A percentile compares a stretch with the other conserved stretches of the same genome.
Conservation (phyloP, 2,113 vertebrate species). For the Labeo catla region DNA sequence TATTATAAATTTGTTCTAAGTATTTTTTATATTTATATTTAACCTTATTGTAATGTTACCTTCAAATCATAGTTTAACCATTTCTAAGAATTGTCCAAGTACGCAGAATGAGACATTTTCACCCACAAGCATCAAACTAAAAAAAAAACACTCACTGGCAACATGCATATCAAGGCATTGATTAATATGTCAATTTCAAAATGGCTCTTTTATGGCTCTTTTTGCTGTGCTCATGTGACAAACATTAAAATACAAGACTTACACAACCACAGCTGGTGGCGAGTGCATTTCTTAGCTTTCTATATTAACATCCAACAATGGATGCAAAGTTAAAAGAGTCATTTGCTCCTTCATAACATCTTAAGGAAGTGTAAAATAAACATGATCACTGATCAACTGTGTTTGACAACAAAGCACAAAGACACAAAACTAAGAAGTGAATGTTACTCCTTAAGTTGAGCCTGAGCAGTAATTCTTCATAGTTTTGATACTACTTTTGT, state of each 20-base stretch:
- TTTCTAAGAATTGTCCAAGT: neutral
- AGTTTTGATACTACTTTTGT: neutral
- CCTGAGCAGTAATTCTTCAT: constrained; percentile 20
- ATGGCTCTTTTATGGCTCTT: constrained; percentile 34
- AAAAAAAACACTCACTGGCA: neutral
- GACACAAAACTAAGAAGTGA: constrained; percentile 6
- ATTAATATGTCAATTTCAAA: constrained; percentile 15
- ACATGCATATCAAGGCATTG: constrained; percentile 43
- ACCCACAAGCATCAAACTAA: neutral
- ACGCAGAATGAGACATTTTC: neutral
- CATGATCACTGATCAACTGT: constrained; percentile 34
- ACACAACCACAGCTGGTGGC: constrained; percentile 17
- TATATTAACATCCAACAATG: constrained; percentile 42
- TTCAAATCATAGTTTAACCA: neutral
- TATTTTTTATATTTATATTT: neutral
- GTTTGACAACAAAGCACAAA: constrained; percentile 8
- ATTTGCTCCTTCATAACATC: constrained; percentile 7
- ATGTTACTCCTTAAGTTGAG: neutral
- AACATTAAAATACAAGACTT: constrained; percentile 2
- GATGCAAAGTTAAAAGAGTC: constrained; percentile 19
- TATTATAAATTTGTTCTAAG: neutral
- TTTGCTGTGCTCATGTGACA: constrained; percentile 29
- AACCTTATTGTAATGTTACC: neutral
- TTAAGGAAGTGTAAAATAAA: constrained; percentile 40
- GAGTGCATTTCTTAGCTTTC: neutral